Base-by-base conservation (phyloP, 2,888 invertebrate species). In the Aphelenchoides bicaudatus region DNA sequence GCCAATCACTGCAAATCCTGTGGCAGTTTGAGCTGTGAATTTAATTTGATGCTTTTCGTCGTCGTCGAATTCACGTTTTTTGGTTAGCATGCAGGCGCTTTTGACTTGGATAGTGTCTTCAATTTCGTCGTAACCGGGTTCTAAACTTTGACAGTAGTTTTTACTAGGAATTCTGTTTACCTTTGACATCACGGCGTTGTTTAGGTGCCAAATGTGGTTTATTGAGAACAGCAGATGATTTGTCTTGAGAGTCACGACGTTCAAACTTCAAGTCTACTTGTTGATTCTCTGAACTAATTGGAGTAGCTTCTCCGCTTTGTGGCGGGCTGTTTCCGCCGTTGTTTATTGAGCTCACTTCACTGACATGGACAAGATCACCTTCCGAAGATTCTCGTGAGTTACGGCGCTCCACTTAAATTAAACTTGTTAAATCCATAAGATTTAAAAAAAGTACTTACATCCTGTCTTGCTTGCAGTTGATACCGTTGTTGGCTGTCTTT, bases 321-420 rank as follows among this genome's bases (percentile, higher is more conserved):
- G 16, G 21, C n/a, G 10, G 10, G 10, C n/a, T n/a, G 34, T n/a
- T n/a, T 10, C 34, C 34, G 10, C 34, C 34, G n/a, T 34, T 34
- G 10, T n/a, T n/a, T 10, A 10, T 34, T 10, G 10, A 10, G 10
- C n/a, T n/a, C 10, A 10, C 34, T 8, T 10, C 43, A 25, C 16
- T 43, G 10, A 43, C 16, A 25, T 43, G 43, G 6, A 43, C 43
- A 8, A 43, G 23, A n/a, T 43, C 43, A 25, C 8, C 8, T 19
- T 43, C 43, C 8, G 43, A 43, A 43, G 43, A 43, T n/a, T 43
- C 43, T 19, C 43, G 43, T 8, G 43, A 43, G 23, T 21, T 34
- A 10, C 34, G 34, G 34, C n/a, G 43, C 6, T 10, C 25, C 6
- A 25, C 43, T 43, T 19, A 6, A 43, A 43, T n/a, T n/a, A n/a